Percentiles rank a stretch among this genome's conserved stretches.
Conservation (phyloP, 2,888 invertebrate genomes). For the Cantharis lateralis region DNA sequence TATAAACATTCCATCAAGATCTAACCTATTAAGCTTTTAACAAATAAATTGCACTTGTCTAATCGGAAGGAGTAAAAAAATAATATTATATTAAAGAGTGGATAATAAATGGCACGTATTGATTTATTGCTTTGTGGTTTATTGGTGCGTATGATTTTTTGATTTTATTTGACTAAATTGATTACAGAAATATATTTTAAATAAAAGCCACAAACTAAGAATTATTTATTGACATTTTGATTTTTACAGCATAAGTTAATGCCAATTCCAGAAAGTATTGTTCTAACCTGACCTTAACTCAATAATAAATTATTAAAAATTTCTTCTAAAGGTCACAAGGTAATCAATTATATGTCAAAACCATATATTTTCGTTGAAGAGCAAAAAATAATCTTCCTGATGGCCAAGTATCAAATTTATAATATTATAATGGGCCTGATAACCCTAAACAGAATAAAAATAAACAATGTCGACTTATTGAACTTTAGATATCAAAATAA, state of each 20-base stretch:
- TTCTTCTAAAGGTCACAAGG: not conserved
- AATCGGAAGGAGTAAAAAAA: not conserved
- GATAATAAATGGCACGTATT: not conserved
- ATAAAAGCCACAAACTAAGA: not conserved
- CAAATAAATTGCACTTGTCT: slow-evolving; percentile 1
- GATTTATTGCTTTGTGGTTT: not conserved
- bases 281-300: not conserved
- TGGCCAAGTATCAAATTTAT: not conserved
- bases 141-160: not conserved
- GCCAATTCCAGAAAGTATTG: not conserved
- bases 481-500: too few species aligned
- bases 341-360: not conserved
- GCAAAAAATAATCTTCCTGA: not conserved
- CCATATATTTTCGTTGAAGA: not conserved
- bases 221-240: not conserved
- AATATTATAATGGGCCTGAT: not conserved
- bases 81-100: not conserved
- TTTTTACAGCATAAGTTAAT: not conserved
- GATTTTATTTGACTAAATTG: not conserved
- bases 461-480: too few species aligned
- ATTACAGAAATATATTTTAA: not conserved
- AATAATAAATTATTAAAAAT: not conserved
- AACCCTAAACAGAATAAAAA: not conserved
- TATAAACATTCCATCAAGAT: slow-evolving; percentile 37
- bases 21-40: slow-evolving; percentile 17